These are phyloP conservation scores for Pristiophorus japonicus DNA, from an alignment of 2,113 vertebrate genomes.

Conservation along the genomic window DNA sequence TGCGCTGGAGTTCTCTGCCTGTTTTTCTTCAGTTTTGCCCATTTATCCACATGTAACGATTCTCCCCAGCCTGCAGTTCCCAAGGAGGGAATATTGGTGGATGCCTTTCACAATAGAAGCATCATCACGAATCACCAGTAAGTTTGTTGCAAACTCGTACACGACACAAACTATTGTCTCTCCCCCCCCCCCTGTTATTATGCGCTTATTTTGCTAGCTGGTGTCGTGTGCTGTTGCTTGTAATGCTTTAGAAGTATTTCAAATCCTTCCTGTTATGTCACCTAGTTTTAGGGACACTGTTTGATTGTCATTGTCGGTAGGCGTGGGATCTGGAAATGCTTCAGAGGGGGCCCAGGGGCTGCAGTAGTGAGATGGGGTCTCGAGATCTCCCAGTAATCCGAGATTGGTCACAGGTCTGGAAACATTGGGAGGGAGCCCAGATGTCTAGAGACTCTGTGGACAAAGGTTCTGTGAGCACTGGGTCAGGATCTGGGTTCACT, in stretches of 20 bases:
- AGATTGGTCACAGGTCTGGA: background rate
- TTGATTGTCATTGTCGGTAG: background rate
- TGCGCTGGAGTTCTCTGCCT: slow-evolving; percentile 29
- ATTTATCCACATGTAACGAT: background rate
- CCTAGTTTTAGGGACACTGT: background rate
- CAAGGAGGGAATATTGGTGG: background rate
- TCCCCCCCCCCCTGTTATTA: background rate
- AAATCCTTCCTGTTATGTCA: background rate
- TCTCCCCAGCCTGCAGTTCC: background rate
- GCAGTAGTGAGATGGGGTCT: background rate
- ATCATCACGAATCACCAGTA: slow-evolving; percentile 44
- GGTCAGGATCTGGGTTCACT: background rate
- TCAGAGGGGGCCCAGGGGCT: background rate
- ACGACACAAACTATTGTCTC: background rate
- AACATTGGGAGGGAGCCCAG: background rate
- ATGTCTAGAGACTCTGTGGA: background rate
- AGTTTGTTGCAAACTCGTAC: slow-evolving; percentile 14
- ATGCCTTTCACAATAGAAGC: slow-evolving; percentile 43
- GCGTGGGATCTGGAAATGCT: background rate
- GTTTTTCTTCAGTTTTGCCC: background rate
- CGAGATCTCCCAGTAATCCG: background rate
- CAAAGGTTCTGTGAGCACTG: background rate
- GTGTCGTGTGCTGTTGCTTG: background rate
- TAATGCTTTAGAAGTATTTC: background rate
- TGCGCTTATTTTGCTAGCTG: background rate